A percentile compares a stretch with the other conserved stretches of the same genome.
Conservation (phyloP, 2,888 invertebrate genomes). For the Volucella inflata region DNA sequence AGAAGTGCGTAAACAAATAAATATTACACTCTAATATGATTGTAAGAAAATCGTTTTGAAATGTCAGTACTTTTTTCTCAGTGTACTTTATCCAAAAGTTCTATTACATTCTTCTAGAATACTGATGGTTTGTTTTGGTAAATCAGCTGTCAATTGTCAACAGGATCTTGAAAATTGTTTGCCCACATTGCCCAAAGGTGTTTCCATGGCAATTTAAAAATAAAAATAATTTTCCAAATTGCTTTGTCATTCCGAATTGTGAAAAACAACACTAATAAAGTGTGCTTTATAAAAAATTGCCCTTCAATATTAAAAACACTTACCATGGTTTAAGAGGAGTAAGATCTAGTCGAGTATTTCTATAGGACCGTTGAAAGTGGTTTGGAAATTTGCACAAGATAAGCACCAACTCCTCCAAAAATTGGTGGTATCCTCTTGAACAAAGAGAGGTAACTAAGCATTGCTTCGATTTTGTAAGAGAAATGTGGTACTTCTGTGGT, state of each 20-base stretch:
- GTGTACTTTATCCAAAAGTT: neutral
- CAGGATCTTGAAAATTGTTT: conserved; percentile 8
- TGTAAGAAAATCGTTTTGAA: neutral
- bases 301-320: neutral
- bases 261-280: neutral
- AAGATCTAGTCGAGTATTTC: neutral
- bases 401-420: neutral
- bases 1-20: too few species aligned
- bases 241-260: neutral
- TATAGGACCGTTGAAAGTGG: neutral
- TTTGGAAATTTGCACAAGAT: neutral
- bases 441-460: conserved; percentile 41
- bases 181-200: neutral
- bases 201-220: conserved; percentile 47
- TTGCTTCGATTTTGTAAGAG: neutral
- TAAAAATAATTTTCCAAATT: neutral
- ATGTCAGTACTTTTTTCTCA: neutral
- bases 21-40: too few species aligned
- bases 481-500: conserved; percentile 78
- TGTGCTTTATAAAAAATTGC: neutral
- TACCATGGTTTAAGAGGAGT: conserved; percentile 17
- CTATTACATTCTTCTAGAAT: conserved; percentile 25
- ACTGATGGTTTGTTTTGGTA: neutral
- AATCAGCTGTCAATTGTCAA: conserved; percentile 42
- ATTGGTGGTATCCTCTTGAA: conserved; percentile 20